Percentiles rank a stretch among this genome's conserved stretches.
phyloP scores from a whole-genome alignment of 30 jellyfish, hydroid and myxozoan genomes.

The Pelagia noctiluca region DNA sequence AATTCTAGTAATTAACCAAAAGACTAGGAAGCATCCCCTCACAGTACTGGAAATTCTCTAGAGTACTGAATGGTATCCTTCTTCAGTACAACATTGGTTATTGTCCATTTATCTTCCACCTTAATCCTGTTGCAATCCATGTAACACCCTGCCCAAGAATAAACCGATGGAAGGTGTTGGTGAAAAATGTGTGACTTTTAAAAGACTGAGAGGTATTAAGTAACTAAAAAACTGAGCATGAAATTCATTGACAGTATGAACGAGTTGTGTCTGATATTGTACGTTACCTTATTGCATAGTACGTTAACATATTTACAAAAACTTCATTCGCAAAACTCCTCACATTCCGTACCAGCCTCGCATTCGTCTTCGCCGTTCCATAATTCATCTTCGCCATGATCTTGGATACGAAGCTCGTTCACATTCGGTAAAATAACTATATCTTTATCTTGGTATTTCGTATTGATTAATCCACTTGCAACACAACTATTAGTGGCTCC shows the following conservation, averaged over 20 bases:
- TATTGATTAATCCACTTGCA: neutral
- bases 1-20: too few relatives aligned
- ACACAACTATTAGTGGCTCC: neutral
- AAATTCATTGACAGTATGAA: too few relatives aligned
- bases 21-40: too few relatives aligned
- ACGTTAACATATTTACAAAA: neutral
- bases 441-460: constrained; percentile 21
- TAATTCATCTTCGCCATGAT: constrained; percentile 68
- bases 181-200: neutral
- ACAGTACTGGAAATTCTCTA: too few relatives aligned
- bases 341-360: constrained; percentile 70
- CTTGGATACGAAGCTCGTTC: constrained; percentile 68
- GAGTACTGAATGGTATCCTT: too few relatives aligned
- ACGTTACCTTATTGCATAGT: neutral
- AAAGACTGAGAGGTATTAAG: neutral
- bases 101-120: too few relatives aligned
- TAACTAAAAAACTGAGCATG: neutral
- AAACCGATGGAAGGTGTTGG: too few relatives aligned
- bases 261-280: neutral
- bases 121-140: too few relatives aligned
- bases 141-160: too few relatives aligned
- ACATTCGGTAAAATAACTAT: constrained; percentile 70
- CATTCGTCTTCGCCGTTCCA: constrained; percentile 75
- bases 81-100: too few relatives aligned
- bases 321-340: constrained; percentile 9